Percentiles rank a stretch among this genome's conserved stretches.
These are phyloP conservation scores for Champsocephalus gunnari DNA, from an alignment of 2,797 vertebrate species.

Conservation along the genomic window DNA sequence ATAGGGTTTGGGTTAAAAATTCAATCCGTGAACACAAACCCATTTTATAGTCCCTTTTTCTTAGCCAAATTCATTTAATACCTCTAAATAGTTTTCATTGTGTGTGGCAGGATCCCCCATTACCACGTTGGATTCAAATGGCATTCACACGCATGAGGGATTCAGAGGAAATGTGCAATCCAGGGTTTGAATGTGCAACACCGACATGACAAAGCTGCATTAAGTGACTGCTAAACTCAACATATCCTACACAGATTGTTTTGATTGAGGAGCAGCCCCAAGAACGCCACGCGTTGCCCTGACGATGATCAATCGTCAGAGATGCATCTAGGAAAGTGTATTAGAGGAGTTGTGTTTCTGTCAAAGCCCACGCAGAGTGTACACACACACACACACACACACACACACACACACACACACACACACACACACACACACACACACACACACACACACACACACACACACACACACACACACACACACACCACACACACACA, in stretches of 20 bases:
- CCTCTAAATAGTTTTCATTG: background rate
- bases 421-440: too few relatives aligned
- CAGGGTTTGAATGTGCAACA: background rate
- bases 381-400: too few relatives aligned
- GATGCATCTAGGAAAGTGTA: background rate
- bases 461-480: too few relatives aligned
- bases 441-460: too few relatives aligned
- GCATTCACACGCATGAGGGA: background rate
- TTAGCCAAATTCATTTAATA: background rate
- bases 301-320: background rate
- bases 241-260: background rate
- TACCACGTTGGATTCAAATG: background rate
- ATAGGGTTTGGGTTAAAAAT: background rate
- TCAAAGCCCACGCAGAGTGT: background rate
- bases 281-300: background rate
- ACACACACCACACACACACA: too few relatives aligned
- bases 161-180: background rate
- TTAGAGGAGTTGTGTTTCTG: background rate
- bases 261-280: constrained; percentile 2
- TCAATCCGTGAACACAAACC: background rate
- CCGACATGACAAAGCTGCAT: background rate
- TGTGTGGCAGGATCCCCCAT: background rate
- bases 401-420: too few relatives aligned
- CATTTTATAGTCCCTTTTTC: background rate
- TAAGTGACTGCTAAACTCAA: background rate